Base-by-base conservation (phyloP, 2,888 invertebrate genomes). In the Drosophila colorata region DNA sequence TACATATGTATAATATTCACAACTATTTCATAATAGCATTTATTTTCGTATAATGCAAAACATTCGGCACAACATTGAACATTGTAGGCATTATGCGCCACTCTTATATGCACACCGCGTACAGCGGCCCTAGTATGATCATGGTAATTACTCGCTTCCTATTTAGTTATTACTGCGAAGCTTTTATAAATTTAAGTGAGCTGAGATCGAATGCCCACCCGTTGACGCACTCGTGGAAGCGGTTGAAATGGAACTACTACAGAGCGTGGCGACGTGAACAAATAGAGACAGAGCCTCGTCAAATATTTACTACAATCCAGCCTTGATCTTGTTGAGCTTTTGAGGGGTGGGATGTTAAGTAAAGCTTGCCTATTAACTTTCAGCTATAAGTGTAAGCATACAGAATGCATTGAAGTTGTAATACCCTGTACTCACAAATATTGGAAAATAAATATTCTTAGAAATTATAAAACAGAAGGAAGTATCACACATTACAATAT, bases 301-400 rank as follows among this genome's bases (percentile, higher is more conserved):
- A 35, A 66, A 48, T 61, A 61, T 60, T 55, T 43, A 43, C 40
- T 28, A 37, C 56, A 51, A 9, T 51, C 23, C 63, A 69, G 63
- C 74, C 80, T 80, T 83, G 83, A 81, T 81, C 80, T 81, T 80
- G 80, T 74, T 66, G 71, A 74, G 83, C 80, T 83, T 79, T 80
- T 44, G 59, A 57, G 51, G 60, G 55, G 55, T 67, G 73, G 43
- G 65, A 37, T 61, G 37, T 31, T 28, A 44, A 38, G 46, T 33
- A 53, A 64, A 75, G 73, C 75, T 73, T 64, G 16, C 11, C 16
- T 38, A 37, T 56, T 56, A 0, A 25, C 18, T 41, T 35, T 33
- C 8, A 18, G 5, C 20, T 9, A 35, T 11, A 31, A n/a, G 18
- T n/a, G 16, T 37, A 25, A 33, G 11, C 16, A 8, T 13, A 11